These are phyloP conservation scores for Nomada ruficornis DNA, from an alignment of 2,888 invertebrate genomes.

Conservation along the genomic window DNA sequence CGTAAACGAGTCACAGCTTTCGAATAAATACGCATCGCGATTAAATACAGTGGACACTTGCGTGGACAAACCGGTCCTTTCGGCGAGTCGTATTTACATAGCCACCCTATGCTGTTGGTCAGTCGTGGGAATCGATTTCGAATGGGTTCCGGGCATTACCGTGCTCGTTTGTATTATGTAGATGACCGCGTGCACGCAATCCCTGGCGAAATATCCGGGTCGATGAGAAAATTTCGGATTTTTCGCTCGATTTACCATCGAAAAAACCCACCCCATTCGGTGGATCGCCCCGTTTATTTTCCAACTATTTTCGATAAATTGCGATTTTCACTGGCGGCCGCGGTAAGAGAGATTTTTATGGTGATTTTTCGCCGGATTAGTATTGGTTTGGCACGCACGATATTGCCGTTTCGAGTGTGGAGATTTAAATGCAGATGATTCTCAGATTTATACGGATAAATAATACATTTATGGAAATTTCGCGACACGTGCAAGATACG, in stretches of 20 bases:
- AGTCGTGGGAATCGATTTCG: slow-evolving; percentile 34
- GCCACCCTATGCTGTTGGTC: background rate
- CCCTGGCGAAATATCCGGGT: slow-evolving; percentile 43
- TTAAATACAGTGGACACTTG: slow-evolving; percentile 13
- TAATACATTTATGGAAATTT: too few species aligned
- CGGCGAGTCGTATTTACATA: slow-evolving; percentile 12
- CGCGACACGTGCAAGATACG: too few species aligned
- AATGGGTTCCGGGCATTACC: slow-evolving; percentile 31
- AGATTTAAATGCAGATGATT: too few species aligned
- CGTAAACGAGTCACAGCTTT: slow-evolving; percentile 7
- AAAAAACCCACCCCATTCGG: background rate
- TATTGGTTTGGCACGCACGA: too few species aligned
- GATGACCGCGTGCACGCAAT: slow-evolving; percentile 44
- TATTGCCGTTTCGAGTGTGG: too few species aligned
- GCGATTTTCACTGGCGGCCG: background rate
- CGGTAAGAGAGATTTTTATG: too few species aligned
- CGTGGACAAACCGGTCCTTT: slow-evolving; percentile 2
- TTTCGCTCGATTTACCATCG: slow-evolving; percentile 36
- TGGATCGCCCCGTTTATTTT: background rate
- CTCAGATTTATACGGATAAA: too few species aligned
- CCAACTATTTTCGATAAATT: slow-evolving; percentile 6
- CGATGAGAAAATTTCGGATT: slow-evolving; percentile 37
- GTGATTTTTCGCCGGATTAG: too few species aligned
- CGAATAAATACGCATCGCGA: slow-evolving; percentile 9
- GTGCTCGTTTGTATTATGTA: slow-evolving; percentile 42